A percentile compares a stretch with the other conserved stretches of the same genome.
Evolutionary conservation across 2,888 invertebrate genomes (phyloP).

Genomic region (Meandrusa payeni): DNA sequence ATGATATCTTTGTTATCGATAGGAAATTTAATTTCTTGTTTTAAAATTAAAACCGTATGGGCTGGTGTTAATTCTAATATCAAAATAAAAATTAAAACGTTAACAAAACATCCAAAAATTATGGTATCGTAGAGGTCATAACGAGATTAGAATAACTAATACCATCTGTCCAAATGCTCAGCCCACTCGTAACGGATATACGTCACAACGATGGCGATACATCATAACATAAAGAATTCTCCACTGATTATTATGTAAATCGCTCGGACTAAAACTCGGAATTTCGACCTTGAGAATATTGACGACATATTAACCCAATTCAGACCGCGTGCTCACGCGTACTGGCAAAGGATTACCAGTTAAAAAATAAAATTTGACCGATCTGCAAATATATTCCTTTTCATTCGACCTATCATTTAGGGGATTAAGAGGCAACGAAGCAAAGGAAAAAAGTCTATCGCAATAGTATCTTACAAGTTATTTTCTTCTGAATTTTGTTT

Average conservation of each 20-base stretch:
- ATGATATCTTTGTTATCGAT: too few species aligned
- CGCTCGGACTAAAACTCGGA: slow-evolving; percentile 23
- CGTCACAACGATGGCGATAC: slow-evolving; percentile 9
- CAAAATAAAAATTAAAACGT: too few species aligned
- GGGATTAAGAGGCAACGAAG: too few species aligned
- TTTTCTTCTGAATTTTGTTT: too few species aligned
- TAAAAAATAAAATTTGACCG: slow-evolving; percentile 14
- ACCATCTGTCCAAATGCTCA: slow-evolving; percentile 12
- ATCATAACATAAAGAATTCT: slow-evolving; percentile 17
- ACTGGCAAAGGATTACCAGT: slow-evolving; percentile 54
- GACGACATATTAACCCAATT: slow-evolving; percentile 70
- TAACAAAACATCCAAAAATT: slow-evolving; percentile 7
- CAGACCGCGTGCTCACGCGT: slow-evolving; percentile 62
- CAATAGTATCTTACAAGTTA: too few species aligned
- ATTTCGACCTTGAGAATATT: slow-evolving; percentile 56
- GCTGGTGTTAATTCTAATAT: too few species aligned
- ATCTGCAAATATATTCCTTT: too few species aligned
- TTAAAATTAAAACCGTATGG: too few species aligned
- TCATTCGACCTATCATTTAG: too few species aligned
- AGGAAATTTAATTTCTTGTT: too few species aligned
- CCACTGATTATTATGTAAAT: slow-evolving; percentile 36
- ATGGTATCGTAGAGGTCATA: slow-evolving; percentile 4
- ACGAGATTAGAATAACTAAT: slow-evolving; percentile 23
- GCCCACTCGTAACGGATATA: slow-evolving; percentile 27
- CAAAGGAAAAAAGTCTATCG: too few species aligned